Base-by-base conservation (phyloP, 2,888 invertebrate species). In the Drosophila paranaensis region DNA sequence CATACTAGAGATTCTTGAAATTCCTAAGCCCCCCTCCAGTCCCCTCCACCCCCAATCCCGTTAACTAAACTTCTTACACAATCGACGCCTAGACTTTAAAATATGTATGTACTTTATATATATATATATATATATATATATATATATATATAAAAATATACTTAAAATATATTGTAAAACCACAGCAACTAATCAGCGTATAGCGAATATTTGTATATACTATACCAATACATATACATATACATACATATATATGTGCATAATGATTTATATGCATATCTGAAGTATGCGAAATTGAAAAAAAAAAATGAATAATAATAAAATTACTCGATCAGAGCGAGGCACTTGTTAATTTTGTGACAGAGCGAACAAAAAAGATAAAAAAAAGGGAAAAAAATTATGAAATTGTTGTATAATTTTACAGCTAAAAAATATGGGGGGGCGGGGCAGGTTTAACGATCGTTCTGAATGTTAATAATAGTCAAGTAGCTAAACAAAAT, bases 331-430 rank as follows among this genome's bases (percentile, higher is more conserved):
- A 58, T 57, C 76, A 63, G 78, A 75, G 57, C 75, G 56, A 79
- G 74, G 73, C 79, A 79, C 79, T 79, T 79, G 79, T 79, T 77
- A 79, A 77, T 69, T 79, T 77, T 76, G 73, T 76, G 57, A 79
- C 67, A 71, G 71, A 64, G 68, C 67, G 75, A 64, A 46, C 64
- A 45, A 27, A 57, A 56, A 20, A 48, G 30, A 27, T n/a, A 20
- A 20, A 60, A 71, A 61, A 64, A 10, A 56, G 40, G 2, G 8
- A 14, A 42, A 56, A 13, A 54, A 62, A 51, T 35, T 51, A 51
- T 51, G 13, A 74, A 64, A 71, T 73, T 76, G 77, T 77, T 78
- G 79, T 74, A 75, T 75, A 75, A 74, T 78, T 78, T 78, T 77
- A 77, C 43, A 40, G 25, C 16, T 40, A n/a, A 48, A 35, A 27